These are phyloP conservation scores for Poeciliopsis retropinna DNA, from an alignment of 2,113 vertebrate species.

Conservation along the genomic window DNA sequence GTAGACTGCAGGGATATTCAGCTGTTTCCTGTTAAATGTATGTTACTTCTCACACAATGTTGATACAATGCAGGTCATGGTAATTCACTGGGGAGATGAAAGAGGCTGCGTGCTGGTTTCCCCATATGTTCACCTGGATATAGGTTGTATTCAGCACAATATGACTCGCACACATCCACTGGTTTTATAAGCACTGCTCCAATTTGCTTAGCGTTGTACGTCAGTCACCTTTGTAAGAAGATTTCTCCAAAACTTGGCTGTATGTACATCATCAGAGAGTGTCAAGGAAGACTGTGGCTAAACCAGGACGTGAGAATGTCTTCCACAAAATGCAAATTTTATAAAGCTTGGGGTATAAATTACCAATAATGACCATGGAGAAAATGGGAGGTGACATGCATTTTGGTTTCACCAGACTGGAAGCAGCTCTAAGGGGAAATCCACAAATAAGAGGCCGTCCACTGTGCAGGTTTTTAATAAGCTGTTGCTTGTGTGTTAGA, in stretches of 20 bases:
- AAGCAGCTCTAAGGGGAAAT: conserved; percentile 36
- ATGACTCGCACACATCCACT: neutral
- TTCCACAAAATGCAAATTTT: conserved; percentile 68
- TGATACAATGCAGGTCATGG: conserved; percentile 25
- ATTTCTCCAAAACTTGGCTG: conserved; percentile 8
- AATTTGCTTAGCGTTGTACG: conserved; percentile 2
- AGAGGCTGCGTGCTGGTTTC: neutral
- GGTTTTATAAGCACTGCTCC: neutral
- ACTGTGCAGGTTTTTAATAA: conserved; percentile 30
- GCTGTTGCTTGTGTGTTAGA: conserved; percentile 11
- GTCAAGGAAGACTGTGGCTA: conserved; percentile 37
- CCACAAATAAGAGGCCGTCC: conserved; percentile 48
- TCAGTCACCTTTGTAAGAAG: conserved; percentile 11
- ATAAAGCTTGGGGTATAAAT: conserved; percentile 52
- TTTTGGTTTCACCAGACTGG: conserved; percentile 37
- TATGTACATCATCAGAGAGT: conserved; percentile 44
- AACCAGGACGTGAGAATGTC: conserved; percentile 56
- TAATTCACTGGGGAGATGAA: conserved; percentile 16
- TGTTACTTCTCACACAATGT: neutral
- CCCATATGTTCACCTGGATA: neutral
- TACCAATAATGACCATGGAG: conserved; percentile 18
- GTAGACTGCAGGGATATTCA: too few relatives aligned
- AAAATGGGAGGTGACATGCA: conserved; percentile 17
- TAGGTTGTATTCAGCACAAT: neutral
- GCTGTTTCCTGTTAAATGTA: too few relatives aligned